Evolutionary conservation across 2,888 invertebrate species (phyloP).

Genomic region (Rhingia rostrata): DNA sequence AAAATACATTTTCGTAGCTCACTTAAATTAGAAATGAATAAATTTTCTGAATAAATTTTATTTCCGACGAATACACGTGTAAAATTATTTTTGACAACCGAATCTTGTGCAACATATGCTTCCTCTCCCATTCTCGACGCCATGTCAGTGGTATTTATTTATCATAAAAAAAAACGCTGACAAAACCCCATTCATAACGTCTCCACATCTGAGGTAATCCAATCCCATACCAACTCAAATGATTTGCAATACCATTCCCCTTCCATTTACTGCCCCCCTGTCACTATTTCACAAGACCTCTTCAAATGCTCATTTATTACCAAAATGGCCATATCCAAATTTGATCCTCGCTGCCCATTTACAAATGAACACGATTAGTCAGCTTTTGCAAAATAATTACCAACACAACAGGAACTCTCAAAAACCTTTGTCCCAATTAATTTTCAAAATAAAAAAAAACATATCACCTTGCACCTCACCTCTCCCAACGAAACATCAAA

Average conservation of each 20-base stretch:
- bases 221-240: neutral
- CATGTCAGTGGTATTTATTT: no score
- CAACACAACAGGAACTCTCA: constrained; percentile 64
- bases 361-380: constrained; percentile 59
- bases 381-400: constrained; percentile 60
- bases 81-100: no score
- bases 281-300: constrained; percentile 45
- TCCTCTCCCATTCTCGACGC: no score
- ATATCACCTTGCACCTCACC: constrained; percentile 2
- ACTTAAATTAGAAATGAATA: no score
- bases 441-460: constrained; percentile 26
- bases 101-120: no score
- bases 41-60: no score
- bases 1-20: no score
- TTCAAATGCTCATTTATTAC: constrained; percentile 58
- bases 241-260: constrained; percentile 1
- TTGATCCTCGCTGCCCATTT: constrained; percentile 19
- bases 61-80: no score
- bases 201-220: neutral
- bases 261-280: neutral
- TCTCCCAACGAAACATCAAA: no score
- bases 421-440: constrained; percentile 71
- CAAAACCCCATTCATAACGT: neutral
- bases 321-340: constrained; percentile 13
- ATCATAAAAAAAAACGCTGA: neutral